phyloP scores from a whole-genome alignment of 2,797 vertebrate species.

The Xyrichtys novacula region DNA sequence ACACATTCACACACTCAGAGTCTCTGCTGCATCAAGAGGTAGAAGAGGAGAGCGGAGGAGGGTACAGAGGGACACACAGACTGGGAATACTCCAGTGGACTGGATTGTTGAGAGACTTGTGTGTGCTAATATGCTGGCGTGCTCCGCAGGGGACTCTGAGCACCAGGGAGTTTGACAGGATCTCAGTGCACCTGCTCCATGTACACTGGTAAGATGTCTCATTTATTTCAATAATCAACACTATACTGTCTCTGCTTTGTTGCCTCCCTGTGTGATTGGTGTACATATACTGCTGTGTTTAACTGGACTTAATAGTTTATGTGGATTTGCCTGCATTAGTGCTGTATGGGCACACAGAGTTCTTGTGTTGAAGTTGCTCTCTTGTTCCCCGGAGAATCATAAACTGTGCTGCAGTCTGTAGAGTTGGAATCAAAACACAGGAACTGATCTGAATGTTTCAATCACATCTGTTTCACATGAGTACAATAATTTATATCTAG shows the following conservation, averaged over 20 bases:
- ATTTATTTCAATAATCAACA: constrained; percentile 30
- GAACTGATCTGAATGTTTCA: background rate
- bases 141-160: constrained; percentile 64
- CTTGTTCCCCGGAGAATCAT: constrained; percentile 7
- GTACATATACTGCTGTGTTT: constrained; percentile 26
- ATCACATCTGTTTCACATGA: constrained; percentile 6
- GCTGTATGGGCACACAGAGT: constrained; percentile 1
- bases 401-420: constrained; percentile 32
- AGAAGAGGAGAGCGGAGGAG: constrained; percentile 65
- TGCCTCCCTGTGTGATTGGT: constrained; percentile 5
- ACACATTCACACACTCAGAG: constrained; percentile 31
- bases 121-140: constrained; percentile 73
- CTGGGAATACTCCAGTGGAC: constrained; percentile 67
- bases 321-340: constrained; percentile 25
- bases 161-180: constrained; percentile 73
- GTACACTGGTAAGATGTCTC: constrained; percentile 73
- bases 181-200: constrained; percentile 78
- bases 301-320: constrained; percentile 4
- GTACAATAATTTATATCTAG: background rate
- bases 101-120: constrained; percentile 53
- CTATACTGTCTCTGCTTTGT: constrained; percentile 3
- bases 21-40: constrained; percentile 71
- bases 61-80: constrained; percentile 47
- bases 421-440: constrained; percentile 26
- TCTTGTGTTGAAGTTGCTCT: constrained; percentile 48